Conservation (phyloP, 2,888 invertebrate species). For the Protonemura montana region DNA sequence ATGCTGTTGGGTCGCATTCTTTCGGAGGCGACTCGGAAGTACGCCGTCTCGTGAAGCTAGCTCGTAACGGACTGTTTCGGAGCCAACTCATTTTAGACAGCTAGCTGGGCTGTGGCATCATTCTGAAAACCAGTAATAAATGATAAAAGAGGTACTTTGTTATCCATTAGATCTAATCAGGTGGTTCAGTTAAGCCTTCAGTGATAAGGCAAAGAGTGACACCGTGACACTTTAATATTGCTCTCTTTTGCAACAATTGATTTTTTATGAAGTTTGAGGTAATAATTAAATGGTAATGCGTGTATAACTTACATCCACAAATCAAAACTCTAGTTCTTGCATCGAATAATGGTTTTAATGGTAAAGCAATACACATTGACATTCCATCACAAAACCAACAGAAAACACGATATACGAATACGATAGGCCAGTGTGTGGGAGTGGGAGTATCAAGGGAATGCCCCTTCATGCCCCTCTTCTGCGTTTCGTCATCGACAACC, state of each 20-base stretch:
- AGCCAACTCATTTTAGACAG: slow-evolving; percentile 72
- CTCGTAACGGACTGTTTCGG: slow-evolving; percentile 67
- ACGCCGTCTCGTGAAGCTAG: slow-evolving; percentile 66
- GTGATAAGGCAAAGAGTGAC: not conserved
- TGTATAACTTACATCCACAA: not conserved
- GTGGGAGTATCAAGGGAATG: slow-evolving; percentile 7
- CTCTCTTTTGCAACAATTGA: not conserved
- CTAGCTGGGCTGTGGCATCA: slow-evolving; percentile 32
- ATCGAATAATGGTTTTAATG: not conserved
- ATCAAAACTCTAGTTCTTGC: not conserved
- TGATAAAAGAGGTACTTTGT: not conserved
- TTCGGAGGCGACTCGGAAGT: slow-evolving; percentile 72
- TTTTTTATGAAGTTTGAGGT: not conserved
- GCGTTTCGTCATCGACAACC: not conserved
- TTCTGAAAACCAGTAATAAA: not conserved
- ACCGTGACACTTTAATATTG: not conserved
- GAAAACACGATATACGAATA: not conserved
- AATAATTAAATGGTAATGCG: not conserved
- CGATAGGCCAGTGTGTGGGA: not conserved
- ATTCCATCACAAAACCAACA: not conserved
- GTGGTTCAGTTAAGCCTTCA: not conserved
- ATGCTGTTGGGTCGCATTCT: slow-evolving; percentile 86
- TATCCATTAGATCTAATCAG: not conserved
- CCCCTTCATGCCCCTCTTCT: not conserved
- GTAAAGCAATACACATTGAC: not conserved